A percentile compares a stretch with the other conserved stretches of the same genome.
Evolutionary conservation across 2,113 vertebrate species (phyloP).

Genomic region (Pitta sordida): DNA sequence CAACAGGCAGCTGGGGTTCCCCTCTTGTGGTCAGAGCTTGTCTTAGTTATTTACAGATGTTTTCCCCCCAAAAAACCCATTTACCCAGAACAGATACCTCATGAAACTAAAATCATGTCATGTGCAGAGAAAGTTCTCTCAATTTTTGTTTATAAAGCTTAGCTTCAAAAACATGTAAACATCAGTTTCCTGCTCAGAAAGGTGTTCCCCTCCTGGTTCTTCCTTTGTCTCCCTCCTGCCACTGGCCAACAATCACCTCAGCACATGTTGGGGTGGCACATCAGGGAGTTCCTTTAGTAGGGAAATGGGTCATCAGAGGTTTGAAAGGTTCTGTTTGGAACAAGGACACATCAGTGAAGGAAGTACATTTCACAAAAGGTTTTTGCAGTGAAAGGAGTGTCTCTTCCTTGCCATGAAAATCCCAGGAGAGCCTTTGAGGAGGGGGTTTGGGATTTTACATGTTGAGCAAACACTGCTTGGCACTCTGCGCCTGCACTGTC

Average conservation of each 20-base stretch:
- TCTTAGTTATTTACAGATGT: background rate
- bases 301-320: background rate
- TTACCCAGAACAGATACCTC: background rate
- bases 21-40: background rate
- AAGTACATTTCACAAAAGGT: background rate
- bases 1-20: background rate
- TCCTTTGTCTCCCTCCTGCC: background rate
- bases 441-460: background rate
- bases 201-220: background rate
- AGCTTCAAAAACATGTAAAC: background rate
- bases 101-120: background rate
- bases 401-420: background rate
- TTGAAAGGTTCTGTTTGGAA: no score
- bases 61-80: background rate
- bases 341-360: background rate
- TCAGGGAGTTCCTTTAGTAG: background rate
- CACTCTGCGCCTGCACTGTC: background rate
- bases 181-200: background rate
- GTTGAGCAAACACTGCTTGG: background rate
- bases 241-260: background rate
- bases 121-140: background rate
- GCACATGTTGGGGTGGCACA: accelerated
- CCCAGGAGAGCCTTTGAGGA: background rate
- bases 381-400: background rate
- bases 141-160: background rate